These are phyloP conservation scores for Lethrus apterus DNA, from an alignment of 1,140 invertebrate species.

Conservation along the genomic window DNA sequence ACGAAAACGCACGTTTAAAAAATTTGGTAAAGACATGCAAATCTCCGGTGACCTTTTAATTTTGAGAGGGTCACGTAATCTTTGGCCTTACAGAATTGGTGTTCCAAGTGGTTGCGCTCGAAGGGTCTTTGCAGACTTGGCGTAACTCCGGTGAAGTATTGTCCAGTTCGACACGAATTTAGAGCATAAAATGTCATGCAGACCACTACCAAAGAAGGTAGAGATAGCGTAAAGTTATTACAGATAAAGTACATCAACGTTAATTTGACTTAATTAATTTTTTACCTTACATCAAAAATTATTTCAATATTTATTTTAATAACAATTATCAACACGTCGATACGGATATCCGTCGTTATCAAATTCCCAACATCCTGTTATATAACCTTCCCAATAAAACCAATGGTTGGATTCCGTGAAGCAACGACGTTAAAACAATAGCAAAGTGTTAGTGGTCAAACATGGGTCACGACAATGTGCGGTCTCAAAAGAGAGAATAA, in stretches of 20 bases:
- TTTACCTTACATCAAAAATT: constrained; percentile 4
- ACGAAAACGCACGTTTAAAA: not conserved
- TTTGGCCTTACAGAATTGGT: constrained; percentile 6
- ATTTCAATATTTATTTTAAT: constrained; percentile 11
- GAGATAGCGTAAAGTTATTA: constrained; percentile 4
- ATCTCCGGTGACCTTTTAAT: constrained; percentile 11
- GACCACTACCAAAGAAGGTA: not conserved
- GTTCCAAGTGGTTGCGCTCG: constrained; percentile 8
- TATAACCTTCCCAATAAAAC: constrained; percentile 7
- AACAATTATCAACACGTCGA: not conserved
- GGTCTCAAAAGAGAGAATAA: no score
- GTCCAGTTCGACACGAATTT: not conserved
- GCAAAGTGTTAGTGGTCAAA: not conserved
- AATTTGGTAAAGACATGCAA: constrained; percentile 2
- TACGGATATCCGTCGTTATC: constrained; percentile 11
- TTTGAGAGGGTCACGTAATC: constrained; percentile 8
- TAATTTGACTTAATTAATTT: no score
- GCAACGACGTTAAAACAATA: no score
- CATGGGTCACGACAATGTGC: not conserved
- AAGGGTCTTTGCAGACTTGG: not conserved
- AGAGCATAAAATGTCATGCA: no score
- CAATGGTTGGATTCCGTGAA: no score
- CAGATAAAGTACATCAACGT: no score
- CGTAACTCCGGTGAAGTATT: constrained; percentile 12
- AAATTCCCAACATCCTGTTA: constrained; percentile 5